Conservation (phyloP, 2,113 vertebrate species). For the Bufo gargarizans region DNA sequence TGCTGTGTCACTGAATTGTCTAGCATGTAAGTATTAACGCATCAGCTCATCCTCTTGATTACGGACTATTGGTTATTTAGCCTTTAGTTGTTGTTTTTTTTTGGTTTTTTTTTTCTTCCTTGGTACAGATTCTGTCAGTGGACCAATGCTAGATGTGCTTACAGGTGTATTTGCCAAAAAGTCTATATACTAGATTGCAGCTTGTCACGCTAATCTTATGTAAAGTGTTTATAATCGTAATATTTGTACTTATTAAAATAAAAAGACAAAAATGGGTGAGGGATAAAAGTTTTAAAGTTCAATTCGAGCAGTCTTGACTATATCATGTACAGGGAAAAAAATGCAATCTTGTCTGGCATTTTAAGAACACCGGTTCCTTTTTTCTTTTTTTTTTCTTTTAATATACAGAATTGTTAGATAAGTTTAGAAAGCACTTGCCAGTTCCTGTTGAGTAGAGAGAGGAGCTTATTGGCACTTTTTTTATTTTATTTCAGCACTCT, state of each 20-base stretch:
- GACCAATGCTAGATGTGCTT: conserved; percentile 38
- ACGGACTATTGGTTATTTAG: conserved; percentile 33
- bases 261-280: background rate
- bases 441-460: background rate
- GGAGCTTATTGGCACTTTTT: conserved; percentile 42
- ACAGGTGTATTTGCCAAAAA: conserved; percentile 37
- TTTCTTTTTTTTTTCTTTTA: background rate
- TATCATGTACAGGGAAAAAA: background rate
- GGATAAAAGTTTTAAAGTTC: background rate
- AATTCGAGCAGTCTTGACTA: too few species aligned
- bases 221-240: conserved; percentile 21
- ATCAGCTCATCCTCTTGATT: conserved; percentile 46
- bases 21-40: conserved; percentile 51
- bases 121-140: background rate
- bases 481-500: conserved; percentile 26
- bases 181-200: conserved; percentile 22
- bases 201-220: conserved; percentile 6
- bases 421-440: conserved; percentile 26
- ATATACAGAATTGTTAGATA: background rate
- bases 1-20: conserved; percentile 56
- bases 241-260: background rate
- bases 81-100: background rate
- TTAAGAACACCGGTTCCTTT: background rate
- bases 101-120: background rate
- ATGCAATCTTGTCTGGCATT: background rate